Conservation (phyloP, 1,140 invertebrate genomes). For the Agraylea sexmaculata region DNA sequence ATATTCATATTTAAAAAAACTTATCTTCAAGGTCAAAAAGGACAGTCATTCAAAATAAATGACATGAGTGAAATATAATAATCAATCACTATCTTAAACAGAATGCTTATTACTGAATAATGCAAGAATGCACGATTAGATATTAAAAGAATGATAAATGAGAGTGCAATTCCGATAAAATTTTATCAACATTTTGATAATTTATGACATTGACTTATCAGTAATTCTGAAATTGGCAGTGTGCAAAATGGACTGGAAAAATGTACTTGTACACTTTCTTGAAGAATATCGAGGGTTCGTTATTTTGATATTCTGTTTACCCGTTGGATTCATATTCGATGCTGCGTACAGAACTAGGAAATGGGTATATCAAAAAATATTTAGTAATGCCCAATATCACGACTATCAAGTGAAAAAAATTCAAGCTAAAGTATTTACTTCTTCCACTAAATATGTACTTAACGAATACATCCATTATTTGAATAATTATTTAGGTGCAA, state of each 20-base stretch:
- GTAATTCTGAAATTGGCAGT: too few relatives aligned
- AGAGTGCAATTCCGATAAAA: too few relatives aligned
- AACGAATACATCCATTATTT: background rate
- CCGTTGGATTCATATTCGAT: constrained; percentile 52
- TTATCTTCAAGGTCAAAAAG: too few relatives aligned
- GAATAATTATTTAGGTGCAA: constrained; percentile 30
- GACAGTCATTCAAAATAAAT: too few relatives aligned
- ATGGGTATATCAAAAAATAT: constrained; percentile 33
- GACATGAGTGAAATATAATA: too few relatives aligned
- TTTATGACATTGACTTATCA: too few relatives aligned
- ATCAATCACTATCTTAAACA: too few relatives aligned
- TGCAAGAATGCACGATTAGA: too few relatives aligned
- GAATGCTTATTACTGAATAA: too few relatives aligned
- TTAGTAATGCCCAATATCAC: constrained; percentile 38
- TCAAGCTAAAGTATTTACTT: constrained; percentile 32
- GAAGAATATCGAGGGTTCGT: constrained; percentile 55
- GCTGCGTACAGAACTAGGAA: constrained; percentile 35
- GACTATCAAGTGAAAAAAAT: constrained; percentile 44
- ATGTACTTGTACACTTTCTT: constrained; percentile 37
- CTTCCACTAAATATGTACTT: background rate
- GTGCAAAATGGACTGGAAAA: constrained; percentile 21
- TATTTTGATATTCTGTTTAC: constrained; percentile 51
- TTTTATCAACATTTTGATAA: too few relatives aligned
- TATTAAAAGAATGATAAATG: too few relatives aligned
- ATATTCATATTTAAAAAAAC: too few relatives aligned